Percentiles rank a stretch among this genome's conserved stretches.
phyloP scores from a whole-genome alignment of 2,797 vertebrate species.

The Gymnopithys bicolor region DNA sequence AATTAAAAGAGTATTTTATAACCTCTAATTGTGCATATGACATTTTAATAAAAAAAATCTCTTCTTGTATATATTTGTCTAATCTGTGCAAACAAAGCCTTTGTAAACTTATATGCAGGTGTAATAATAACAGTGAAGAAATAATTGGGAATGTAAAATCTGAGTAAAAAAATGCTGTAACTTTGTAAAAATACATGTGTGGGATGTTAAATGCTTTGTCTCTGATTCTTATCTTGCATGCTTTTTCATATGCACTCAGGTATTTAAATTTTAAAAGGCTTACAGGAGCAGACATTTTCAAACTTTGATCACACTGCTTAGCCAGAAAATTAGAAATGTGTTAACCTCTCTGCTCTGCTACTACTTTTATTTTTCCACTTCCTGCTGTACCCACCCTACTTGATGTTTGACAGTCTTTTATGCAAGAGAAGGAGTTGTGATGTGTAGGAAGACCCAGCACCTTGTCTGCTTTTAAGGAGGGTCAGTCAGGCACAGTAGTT shows the following conservation, averaged over 20 bases:
- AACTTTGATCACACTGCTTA: background rate
- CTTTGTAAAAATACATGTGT: slow-evolving; percentile 5
- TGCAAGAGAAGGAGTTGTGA: background rate
- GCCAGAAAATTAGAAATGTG: background rate
- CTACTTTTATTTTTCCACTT: background rate
- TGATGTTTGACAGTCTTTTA: background rate
- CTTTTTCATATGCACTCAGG: background rate
- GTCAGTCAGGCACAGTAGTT: background rate
- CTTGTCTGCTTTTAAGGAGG: background rate
- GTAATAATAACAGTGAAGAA: background rate
- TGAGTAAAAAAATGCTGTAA: slow-evolving; percentile 9
- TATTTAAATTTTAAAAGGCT: background rate
- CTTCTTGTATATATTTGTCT: slow-evolving; percentile 10
- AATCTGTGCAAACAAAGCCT: background rate
- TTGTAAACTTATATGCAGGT: background rate
- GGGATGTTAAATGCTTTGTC: slow-evolving; percentile 1
- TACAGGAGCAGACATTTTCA: background rate
- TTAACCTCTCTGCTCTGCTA: background rate
- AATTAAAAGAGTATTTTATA: background rate
- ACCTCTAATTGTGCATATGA: background rate
- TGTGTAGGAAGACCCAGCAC: background rate
- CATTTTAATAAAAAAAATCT: slow-evolving; percentile 17
- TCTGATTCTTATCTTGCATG: background rate
- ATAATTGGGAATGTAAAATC: background rate
- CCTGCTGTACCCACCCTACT: background rate